These are phyloP conservation scores for Strongylocentrotus purpuratus DNA, from an alignment of 35 echinoderm and acorn worm genomes.

Conservation along the genomic window DNA sequence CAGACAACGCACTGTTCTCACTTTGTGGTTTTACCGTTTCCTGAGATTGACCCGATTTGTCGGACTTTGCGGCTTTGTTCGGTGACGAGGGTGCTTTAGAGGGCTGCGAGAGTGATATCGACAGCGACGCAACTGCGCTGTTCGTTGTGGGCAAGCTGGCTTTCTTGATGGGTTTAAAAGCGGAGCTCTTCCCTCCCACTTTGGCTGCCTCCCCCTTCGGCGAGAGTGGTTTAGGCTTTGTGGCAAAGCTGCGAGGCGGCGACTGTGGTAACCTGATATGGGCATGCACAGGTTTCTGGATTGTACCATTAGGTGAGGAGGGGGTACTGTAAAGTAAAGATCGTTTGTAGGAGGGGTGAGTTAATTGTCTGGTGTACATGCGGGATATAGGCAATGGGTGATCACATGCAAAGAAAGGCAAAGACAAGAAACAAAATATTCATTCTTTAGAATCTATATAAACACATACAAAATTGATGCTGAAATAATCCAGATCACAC, in stretches of 20 bases:
- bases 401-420: neutral
- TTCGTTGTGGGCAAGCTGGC: conserved; percentile 19
- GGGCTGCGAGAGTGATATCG: neutral
- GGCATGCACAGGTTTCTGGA: conserved; percentile 55
- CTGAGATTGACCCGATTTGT: neutral
- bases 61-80: neutral
- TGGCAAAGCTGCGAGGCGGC: conserved; percentile 38
- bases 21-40: neutral
- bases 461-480: neutral
- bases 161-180: conserved; percentile 20
- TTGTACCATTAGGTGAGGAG: conserved; percentile 50
- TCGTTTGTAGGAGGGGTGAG: conserved; percentile 33
- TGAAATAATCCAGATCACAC: neutral
- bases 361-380: neutral
- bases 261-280: conserved; percentile 48
- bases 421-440: neutral
- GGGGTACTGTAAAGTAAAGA: conserved; percentile 47
- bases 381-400: neutral
- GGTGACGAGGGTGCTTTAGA: neutral
- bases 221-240: conserved; percentile 43
- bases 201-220: conserved; percentile 8
- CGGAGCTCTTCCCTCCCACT: conserved; percentile 41
- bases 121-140: neutral
- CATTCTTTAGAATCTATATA: neutral
- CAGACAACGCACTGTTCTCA: neutral